These are phyloP conservation scores for Chanos chanos DNA, from an alignment of 2,797 vertebrate genomes.

Conservation along the genomic window DNA sequence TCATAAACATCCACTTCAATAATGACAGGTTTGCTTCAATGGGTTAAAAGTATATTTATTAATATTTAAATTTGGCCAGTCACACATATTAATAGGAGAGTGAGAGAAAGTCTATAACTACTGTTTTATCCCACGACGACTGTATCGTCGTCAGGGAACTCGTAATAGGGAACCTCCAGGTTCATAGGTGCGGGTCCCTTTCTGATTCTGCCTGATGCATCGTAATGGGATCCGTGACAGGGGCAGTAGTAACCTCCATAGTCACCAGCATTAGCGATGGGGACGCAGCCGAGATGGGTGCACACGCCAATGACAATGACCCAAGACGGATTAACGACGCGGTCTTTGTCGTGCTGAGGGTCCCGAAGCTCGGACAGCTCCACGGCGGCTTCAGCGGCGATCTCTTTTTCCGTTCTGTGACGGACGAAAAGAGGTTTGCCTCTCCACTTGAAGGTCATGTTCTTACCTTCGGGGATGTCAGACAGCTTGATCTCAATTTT, in stretches of 20 bases:
- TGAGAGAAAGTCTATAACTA: conserved; percentile 1
- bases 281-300: conserved; percentile 89
- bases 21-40: neutral
- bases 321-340: conserved; percentile 82
- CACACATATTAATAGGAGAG: neutral
- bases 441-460: conserved; percentile 90
- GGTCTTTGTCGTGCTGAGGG: conserved; percentile 84
- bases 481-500: conserved; percentile 85
- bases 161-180: conserved; percentile 83
- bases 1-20: neutral
- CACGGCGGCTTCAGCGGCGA: conserved; percentile 72
- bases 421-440: conserved; percentile 90
- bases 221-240: conserved; percentile 94
- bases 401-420: conserved; percentile 84
- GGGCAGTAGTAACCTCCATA: conserved; percentile 90
- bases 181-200: conserved; percentile 89
- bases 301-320: conserved; percentile 86
- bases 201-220: conserved; percentile 86
- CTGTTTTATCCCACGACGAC: conserved; percentile 72
- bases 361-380: conserved; percentile 77
- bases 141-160: conserved; percentile 74
- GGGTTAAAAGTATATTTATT: conserved; percentile 35
- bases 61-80: neutral
- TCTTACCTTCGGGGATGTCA: conserved; percentile 91
- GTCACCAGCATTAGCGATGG: conserved; percentile 88